These are phyloP conservation scores for Myotis daubentonii DNA, from an alignment of 2,797 vertebrate genomes.

Conservation along the genomic window DNA sequence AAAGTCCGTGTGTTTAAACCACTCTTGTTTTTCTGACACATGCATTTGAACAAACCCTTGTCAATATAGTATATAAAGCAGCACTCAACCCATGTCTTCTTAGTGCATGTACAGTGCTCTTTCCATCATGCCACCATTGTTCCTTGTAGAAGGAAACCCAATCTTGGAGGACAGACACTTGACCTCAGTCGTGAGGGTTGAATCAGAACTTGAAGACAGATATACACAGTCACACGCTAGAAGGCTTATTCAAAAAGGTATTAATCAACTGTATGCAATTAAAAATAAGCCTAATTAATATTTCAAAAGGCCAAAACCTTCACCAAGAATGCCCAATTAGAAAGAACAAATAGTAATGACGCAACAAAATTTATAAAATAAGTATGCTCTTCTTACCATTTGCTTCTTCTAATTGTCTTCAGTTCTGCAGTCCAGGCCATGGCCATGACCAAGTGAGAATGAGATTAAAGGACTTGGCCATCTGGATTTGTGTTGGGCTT, in stretches of 20 bases:
- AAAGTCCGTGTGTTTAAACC: neutral
- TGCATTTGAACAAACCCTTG: neutral
- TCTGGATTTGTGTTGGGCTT: neutral
- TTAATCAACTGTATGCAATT: neutral
- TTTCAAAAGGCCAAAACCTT: neutral
- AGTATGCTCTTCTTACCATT: neutral
- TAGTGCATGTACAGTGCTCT: fast-evolving
- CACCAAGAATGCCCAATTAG: neutral
- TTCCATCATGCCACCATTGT: neutral
- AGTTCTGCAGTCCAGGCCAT: neutral
- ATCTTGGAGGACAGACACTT: neutral
- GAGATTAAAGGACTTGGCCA: neutral
- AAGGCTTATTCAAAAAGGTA: neutral
- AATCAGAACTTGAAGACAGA: neutral
- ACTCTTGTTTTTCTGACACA: neutral
- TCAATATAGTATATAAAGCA: neutral
- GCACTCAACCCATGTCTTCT: neutral
- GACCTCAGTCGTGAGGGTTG: neutral
- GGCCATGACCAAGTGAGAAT: neutral
- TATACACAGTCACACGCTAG: neutral
- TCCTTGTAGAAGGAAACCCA: neutral
- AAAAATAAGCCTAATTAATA: neutral
- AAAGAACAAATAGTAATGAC: neutral
- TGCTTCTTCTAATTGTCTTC: neutral
- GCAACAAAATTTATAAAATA: neutral